These are phyloP conservation scores for Pyrgilauda ruficollis DNA, from an alignment of 2,113 vertebrate genomes.

Conservation along the genomic window DNA sequence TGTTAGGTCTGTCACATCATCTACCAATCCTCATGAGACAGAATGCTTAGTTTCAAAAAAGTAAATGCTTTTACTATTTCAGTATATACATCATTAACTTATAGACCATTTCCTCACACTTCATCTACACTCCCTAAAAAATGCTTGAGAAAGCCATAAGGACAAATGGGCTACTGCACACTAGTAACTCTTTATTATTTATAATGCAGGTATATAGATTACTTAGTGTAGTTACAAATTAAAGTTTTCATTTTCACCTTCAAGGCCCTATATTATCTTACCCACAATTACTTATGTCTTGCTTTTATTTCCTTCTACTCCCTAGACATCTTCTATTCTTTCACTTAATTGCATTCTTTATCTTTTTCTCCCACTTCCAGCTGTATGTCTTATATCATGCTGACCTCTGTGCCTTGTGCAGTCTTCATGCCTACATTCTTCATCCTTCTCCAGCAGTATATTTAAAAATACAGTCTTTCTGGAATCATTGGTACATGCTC, in stretches of 20 bases:
- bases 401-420: conserved; percentile 23
- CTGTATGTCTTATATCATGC: neutral
- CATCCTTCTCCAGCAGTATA: neutral
- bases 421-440: neutral
- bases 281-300: conserved; percentile 28
- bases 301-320: conserved; percentile 58
- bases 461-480: conserved; percentile 25
- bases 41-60: conserved; percentile 7
- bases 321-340: conserved; percentile 33
- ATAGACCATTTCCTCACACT: neutral
- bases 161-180: neutral
- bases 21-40: neutral
- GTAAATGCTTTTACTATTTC: conserved; percentile 16
- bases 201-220: conserved; percentile 10
- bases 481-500: neutral
- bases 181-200: conserved; percentile 20
- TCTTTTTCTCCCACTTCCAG: conserved; percentile 45
- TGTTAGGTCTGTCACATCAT: conserved; percentile 19
- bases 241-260: conserved; percentile 47
- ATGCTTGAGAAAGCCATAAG: neutral
- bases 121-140: conserved; percentile 33
- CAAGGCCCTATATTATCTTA: neutral
- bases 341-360: conserved; percentile 55
- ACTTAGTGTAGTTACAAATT: conserved; percentile 10
- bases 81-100: conserved; percentile 35